Percentiles rank a stretch among this genome's conserved stretches.
Evolutionary conservation across 2,113 vertebrate genomes (phyloP).

Genomic region (Gallinago undulata): DNA sequence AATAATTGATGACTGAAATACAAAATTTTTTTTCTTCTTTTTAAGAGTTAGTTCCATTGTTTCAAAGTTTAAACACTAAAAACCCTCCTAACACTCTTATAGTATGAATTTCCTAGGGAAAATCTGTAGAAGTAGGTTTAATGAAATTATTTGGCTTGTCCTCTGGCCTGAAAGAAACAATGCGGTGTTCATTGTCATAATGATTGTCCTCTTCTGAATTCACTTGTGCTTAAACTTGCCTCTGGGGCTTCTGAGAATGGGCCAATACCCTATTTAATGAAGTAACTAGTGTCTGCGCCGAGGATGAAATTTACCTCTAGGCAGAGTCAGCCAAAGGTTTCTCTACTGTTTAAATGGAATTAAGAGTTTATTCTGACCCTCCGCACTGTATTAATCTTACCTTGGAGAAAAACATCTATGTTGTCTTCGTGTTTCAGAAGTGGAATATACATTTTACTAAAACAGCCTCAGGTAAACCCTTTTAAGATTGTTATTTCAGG

Average conservation of each 20-base stretch:
- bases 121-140: neutral
- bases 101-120: neutral
- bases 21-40: neutral
- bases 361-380: neutral
- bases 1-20: neutral
- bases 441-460: neutral
- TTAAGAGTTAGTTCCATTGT: neutral
- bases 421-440: neutral
- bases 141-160: neutral
- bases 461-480: neutral
- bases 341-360: neutral
- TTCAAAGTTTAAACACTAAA: neutral
- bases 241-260: neutral
- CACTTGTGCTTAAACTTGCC: neutral
- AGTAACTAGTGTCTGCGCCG: neutral
- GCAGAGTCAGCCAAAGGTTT: neutral
- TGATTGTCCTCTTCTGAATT: neutral
- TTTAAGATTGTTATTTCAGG: neutral
- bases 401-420: neutral
- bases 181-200: neutral
- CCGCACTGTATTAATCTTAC: neutral
- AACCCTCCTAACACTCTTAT: neutral
- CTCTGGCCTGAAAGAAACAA: neutral
- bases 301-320: neutral
- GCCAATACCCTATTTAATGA: neutral